Base-by-base conservation (phyloP, 2,113 vertebrate species). In the Lycocorax pyrrhopterus region DNA sequence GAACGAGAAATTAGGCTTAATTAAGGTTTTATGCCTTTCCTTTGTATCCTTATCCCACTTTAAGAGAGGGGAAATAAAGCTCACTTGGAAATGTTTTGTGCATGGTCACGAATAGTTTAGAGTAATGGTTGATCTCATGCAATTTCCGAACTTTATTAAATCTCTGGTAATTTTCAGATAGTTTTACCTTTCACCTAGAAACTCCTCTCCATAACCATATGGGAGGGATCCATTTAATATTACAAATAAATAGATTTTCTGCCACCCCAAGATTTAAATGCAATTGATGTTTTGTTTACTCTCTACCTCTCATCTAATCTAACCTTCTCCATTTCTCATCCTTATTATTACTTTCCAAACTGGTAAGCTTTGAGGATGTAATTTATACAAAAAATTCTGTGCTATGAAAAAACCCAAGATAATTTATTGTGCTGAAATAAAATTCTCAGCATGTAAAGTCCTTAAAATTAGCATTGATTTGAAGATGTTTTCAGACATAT, bases 141-240 rank as follows among this genome's bases (percentile, higher is more conserved):
- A 73, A 86, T 92, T 90, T 94, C 86, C 20, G 4, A 39, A 14
- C 43, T 6, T 95, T 72, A 95, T 95, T 95, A 90, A 80, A 86
- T 96, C 75, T 77, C 49, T 86, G 62, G 30, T 88, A 35, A 83
- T 92, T 85, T 88, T 59, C 55, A 41, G 25, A n/a, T 44, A 39
- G 27, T 49, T 94, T 68, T 85, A 73, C 91, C 79, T 92, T 95
- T 90, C 79, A 85, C 86, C 75, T 71, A 80, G 72, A 90, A 72
- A 90, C 19, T 60, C 53, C 35, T 73, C 49, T 88, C 83, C 44
- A 49, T 56, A 90, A 53, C 16, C 63, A 18, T 41, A 14, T 3
- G 47, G 76, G 55, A 75, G 43, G 58, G n/a, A 46, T 49, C 63
- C 63, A 86, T 79, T 90, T 95, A 76, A 90, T 90, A 79, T 60